Evolutionary conservation across 2,888 invertebrate species (phyloP).

Genomic region (Heteropelma amictum): DNA sequence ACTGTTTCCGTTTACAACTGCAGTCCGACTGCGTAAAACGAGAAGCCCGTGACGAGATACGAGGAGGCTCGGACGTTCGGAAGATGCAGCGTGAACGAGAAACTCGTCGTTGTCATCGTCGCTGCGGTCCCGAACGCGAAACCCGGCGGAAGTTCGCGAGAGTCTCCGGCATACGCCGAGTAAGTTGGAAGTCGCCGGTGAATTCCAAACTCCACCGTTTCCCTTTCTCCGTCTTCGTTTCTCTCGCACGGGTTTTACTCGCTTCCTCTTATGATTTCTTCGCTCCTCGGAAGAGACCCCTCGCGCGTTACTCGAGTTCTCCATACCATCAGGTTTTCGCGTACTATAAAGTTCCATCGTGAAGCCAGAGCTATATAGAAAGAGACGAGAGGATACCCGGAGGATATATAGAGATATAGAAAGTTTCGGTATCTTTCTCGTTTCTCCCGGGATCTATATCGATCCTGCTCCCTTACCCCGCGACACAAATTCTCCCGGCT

Average conservation of each 20-base stretch:
- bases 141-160: slow-evolving; percentile 53
- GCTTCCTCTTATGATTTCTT: slow-evolving; percentile 5
- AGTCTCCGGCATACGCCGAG: slow-evolving; percentile 40
- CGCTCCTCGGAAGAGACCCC: slow-evolving; percentile 50
- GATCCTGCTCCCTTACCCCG: slow-evolving; percentile 50
- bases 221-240: slow-evolving; percentile 36
- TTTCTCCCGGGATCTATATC: slow-evolving; percentile 51
- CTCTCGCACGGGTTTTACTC: slow-evolving; percentile 16
- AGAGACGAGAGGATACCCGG: background rate
- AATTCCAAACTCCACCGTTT: slow-evolving; percentile 53
- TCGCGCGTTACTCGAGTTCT: slow-evolving; percentile 36
- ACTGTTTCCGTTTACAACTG: background rate
- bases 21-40: slow-evolving; percentile 34
- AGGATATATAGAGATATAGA: slow-evolving; percentile 16
- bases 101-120: slow-evolving; percentile 27
- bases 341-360: slow-evolving; percentile 54
- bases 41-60: slow-evolving; percentile 26
- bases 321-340: slow-evolving; percentile 56
- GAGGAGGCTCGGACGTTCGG: slow-evolving; percentile 40
- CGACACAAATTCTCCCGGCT: slow-evolving; percentile 39
- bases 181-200: slow-evolving; percentile 54
- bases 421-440: slow-evolving; percentile 19
- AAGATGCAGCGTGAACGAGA: slow-evolving; percentile 49
- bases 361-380: slow-evolving; percentile 50
- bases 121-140: slow-evolving; percentile 54